Evolutionary conservation across 2,797 vertebrate genomes (phyloP), one percentile per base, ranked within the genome.

Genomic region (Ctenopoma multispine): DNA sequence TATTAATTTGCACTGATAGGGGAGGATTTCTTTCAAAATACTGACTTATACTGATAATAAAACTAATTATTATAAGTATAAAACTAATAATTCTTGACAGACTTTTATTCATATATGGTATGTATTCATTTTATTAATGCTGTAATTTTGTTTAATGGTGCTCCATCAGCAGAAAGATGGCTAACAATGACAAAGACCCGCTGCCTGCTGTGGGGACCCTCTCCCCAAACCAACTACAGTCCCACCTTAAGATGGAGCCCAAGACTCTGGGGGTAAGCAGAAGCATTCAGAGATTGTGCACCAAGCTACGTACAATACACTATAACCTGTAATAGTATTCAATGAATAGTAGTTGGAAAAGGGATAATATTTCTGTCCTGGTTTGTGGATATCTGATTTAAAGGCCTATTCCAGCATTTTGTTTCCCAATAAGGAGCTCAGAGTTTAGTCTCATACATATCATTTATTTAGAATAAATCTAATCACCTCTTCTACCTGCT

Each of bases 181-280:
- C 89, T 70, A 68, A 72, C 2, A 65, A 92, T 20, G 90, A 88
- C 60, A 92, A 94, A 84, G 85, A 89, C 12, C 66, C 63, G 0
- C 14, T 54, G 2, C 80, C 75, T 34, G 73, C 69, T 23, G 36
- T 56, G 47, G 91, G 82, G 55, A 88, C 43, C 7, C 92, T 95
- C 7, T 92, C 87, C 27, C 62, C 71, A 0, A 65, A 78, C n/a
- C 93, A 95, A 50, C 87, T 91, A 51, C 90, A 91, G 63, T 91
- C 91, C 55, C 93, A 89, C 82, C 84, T 90, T 57, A 93, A 87
- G 78, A 91, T 94, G 90, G 94, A 95, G 77, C 94, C 94, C 15
- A 95, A 95, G 73, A 95, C 94, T 12, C 83, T 95, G 0, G 94
- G 94, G 87, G 94, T 95, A 69, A 90, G 92, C 67, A 7, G 4